Base-by-base conservation (phyloP, 2,113 vertebrate genomes). In the Oncorhynchus gorbuscha region DNA sequence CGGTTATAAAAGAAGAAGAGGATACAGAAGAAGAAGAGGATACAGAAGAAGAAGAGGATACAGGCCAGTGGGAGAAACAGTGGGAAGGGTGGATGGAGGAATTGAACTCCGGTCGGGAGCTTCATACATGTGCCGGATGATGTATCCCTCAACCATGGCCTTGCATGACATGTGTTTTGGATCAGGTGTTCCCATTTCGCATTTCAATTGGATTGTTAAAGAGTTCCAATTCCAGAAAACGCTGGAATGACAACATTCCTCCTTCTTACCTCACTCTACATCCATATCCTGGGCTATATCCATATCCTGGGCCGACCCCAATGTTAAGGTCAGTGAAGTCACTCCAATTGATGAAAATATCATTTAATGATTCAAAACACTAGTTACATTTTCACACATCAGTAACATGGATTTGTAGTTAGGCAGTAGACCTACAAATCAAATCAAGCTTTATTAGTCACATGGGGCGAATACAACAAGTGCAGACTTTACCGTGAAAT, bases 341-440 rank as follows among this genome's bases (percentile, higher is more conserved):
- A 76, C 81, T 86, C 79, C 77, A 81, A 87, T 35, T 83, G 73
- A 86, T 86, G 86, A 77, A 70, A 26, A 75, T 74, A 79, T 82
- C 64, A 65, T 81, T 85, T 71, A 80, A 73, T 32, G 20, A 79
- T 76, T 61, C 73, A 71, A 86, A 80, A 75, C 76, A 74, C 6
- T 79, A 51, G 75, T 6, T 1, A 69, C 24, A 74, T 76, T 90
- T 71, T 45, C 9, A 2, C 59, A 64, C 82, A 84, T 45, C 9
- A 45, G 39, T 45, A 11, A 45, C 39, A 45, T 45, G 2, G 39
- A 11, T 45, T 12, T 45, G 2, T 45, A 45, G 9, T 12, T 45
- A 45, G 9, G 39, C 39, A 3, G 9, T 45, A 45, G 39, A 9
- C 9, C 9, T 45, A 45, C 39, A 7, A 35, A 35, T 35, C 35